These are phyloP conservation scores for Salvelinus fontinalis DNA, from an alignment of 2,113 vertebrate genomes.

Conservation along the genomic window DNA sequence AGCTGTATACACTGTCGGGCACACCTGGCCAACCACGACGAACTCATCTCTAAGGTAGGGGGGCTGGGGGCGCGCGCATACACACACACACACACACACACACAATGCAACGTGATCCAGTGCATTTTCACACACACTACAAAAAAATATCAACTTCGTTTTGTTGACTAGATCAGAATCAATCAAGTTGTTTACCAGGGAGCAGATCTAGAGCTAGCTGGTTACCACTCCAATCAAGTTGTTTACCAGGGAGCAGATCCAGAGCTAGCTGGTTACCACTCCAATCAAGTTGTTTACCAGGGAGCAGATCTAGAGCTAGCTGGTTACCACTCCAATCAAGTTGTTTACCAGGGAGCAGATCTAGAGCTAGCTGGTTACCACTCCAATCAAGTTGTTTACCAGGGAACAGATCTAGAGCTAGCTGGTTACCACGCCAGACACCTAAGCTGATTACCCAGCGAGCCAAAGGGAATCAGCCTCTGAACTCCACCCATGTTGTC, in stretches of 20 bases:
- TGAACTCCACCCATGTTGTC: slow-evolving; percentile 22
- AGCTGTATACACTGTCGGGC: slow-evolving; percentile 99
- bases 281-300: too few relatives aligned
- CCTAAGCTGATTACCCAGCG: slow-evolving; percentile 48
- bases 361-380: background rate
- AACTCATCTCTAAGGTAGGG: slow-evolving; percentile 87
- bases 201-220: too few relatives aligned
- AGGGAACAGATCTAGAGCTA: too few relatives aligned
- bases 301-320: too few relatives aligned
- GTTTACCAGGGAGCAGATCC: too few relatives aligned
- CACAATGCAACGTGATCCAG: background rate
- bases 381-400: background rate
- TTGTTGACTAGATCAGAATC: too few relatives aligned
- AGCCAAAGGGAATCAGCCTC: slow-evolving; percentile 47
- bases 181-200: too few relatives aligned
- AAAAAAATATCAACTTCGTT: too few relatives aligned
- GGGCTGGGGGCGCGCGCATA: background rate
- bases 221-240: background rate
- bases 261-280: background rate
- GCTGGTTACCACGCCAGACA: background rate
- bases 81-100: background rate
- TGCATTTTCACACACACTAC: too few relatives aligned
- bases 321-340: background rate
- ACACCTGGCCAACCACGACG: slow-evolving; percentile 96
- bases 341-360: too few relatives aligned